A percentile compares a stretch with the other conserved stretches of the same genome.
Evolutionary conservation across 2,888 invertebrate genomes (phyloP).

Genomic region (Auanema freiburgensis): DNA sequence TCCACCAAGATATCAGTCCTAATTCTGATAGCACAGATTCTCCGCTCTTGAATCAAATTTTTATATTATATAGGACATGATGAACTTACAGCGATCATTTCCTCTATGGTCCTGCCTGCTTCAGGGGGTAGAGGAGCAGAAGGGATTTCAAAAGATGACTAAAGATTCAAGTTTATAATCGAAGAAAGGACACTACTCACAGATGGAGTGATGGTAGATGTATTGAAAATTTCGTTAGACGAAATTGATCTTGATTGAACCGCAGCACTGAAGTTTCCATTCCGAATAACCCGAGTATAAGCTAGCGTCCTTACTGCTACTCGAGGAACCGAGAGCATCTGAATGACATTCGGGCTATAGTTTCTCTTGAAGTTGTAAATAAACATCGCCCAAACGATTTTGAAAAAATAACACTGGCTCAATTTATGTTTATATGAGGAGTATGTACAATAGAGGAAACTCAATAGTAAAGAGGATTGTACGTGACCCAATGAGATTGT

Average conservation of each 20-base stretch:
- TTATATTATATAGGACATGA: background rate
- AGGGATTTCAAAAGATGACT: slow-evolving; percentile 24
- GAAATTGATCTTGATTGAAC: slow-evolving; percentile 26
- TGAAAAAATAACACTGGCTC: background rate
- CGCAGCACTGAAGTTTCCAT: background rate
- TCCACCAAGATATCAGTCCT: slow-evolving; percentile 70
- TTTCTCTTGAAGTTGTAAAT: background rate
- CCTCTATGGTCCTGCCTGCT: slow-evolving; percentile 30
- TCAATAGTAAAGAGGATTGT: slow-evolving; percentile 77
- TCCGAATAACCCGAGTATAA: slow-evolving; percentile 10
- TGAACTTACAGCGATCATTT: slow-evolving; percentile 26
- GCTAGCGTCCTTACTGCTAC: slow-evolving; percentile 20
- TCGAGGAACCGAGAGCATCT: slow-evolving; percentile 40
- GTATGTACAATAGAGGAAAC: slow-evolving; percentile 6
- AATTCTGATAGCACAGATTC: slow-evolving; percentile 56
- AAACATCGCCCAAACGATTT: background rate
- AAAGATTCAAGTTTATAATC: background rate
- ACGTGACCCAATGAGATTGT: slow-evolving; percentile 94
- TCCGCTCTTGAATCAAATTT: slow-evolving; percentile 18
- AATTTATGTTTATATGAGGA: background rate
- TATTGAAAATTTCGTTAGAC: slow-evolving; percentile 37
- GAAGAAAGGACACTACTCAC: slow-evolving; percentile 6
- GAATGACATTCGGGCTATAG: slow-evolving; percentile 1
- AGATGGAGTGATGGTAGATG: slow-evolving; percentile 11
- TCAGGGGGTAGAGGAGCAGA: slow-evolving; percentile 34